Conservation (phyloP, 1,140 invertebrate genomes). For the Melitaea cinxia region DNA sequence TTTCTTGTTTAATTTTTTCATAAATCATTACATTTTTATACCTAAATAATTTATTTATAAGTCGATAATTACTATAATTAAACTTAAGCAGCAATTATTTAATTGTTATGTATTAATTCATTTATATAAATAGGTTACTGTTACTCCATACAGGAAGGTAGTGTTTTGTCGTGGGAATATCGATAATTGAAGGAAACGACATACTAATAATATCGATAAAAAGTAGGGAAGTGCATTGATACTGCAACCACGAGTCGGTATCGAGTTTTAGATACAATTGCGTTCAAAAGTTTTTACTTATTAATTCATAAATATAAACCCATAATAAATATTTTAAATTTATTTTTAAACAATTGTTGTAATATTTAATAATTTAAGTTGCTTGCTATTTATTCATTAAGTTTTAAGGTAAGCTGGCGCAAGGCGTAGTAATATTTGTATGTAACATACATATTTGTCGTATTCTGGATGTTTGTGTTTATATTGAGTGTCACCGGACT, state of each 20-base stretch:
- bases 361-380: too few species aligned
- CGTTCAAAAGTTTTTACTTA: neutral
- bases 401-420: too few species aligned
- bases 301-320: neutral
- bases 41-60: too few species aligned
- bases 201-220: constrained; percentile 12
- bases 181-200: constrained; percentile 20
- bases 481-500: too few species aligned
- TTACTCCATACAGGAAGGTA: constrained; percentile 16
- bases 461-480: too few species aligned
- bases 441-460: too few species aligned
- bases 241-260: neutral
- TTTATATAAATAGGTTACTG: constrained; percentile 18
- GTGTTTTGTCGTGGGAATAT: constrained; percentile 10
- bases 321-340: too few species aligned
- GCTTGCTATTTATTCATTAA: too few species aligned
- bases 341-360: too few species aligned
- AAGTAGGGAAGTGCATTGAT: constrained; percentile 12
- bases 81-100: neutral
- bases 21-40: too few species aligned
- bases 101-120: neutral
- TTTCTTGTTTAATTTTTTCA: too few species aligned
- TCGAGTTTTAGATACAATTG: neutral
- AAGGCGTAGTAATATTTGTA: too few species aligned
- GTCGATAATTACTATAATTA: neutral